Conservation (phyloP, 2,113 vertebrate species). For the Dinomys branickii region DNA sequence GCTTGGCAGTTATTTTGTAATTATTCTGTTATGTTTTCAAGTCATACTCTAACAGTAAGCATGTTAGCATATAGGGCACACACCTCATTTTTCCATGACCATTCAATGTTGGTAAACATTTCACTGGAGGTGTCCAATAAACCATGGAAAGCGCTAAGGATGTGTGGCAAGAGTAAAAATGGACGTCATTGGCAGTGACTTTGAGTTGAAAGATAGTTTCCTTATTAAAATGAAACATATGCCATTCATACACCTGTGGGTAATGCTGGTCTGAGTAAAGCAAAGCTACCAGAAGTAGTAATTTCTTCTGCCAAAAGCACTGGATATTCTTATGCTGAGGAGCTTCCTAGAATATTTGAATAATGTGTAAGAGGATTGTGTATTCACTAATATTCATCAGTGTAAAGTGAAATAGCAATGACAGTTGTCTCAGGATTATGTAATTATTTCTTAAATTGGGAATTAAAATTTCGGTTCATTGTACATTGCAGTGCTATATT, state of each 20-base stretch:
- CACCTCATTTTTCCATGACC: neutral
- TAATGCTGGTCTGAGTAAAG: neutral
- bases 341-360: constrained; percentile 6
- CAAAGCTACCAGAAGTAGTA: neutral
- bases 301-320: neutral
- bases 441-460: neutral
- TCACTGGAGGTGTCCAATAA: neutral
- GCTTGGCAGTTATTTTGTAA: neutral
- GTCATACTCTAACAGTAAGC: neutral
- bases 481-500: neutral
- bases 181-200: neutral
- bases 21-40: neutral
- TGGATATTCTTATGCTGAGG: neutral
- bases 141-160: neutral
- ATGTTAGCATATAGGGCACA: neutral
- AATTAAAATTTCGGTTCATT: neutral
- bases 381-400: neutral
- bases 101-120: neutral
- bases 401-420: neutral
- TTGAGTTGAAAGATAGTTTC: constrained; percentile 28
- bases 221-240: constrained; percentile 19
- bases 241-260: neutral
- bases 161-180: neutral
- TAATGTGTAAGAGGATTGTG: neutral
- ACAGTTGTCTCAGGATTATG: constrained; percentile 11